Evolutionary conservation across 1,140 invertebrate species (phyloP).

Genomic region (Carposina sasakii): DNA sequence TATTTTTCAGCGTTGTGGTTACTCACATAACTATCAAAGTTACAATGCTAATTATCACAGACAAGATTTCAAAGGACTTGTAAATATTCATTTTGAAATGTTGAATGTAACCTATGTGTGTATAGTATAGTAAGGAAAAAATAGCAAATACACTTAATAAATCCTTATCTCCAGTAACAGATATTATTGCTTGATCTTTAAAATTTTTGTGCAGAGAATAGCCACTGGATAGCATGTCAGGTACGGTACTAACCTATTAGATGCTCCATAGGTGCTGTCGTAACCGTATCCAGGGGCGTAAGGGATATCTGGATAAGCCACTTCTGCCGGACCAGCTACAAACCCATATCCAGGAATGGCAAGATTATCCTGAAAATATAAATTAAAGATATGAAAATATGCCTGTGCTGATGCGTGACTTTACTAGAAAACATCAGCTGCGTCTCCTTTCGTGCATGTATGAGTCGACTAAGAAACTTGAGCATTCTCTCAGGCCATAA

Average conservation of each 20-base stretch:
- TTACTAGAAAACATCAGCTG: too few relatives aligned
- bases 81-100: too few relatives aligned
- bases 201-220: not conserved
- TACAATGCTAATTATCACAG: too few relatives aligned
- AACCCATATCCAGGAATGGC: slow-evolving; percentile 33
- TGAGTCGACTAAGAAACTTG: too few relatives aligned
- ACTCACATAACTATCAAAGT: too few relatives aligned
- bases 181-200: not conserved
- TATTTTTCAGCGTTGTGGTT: too few relatives aligned
- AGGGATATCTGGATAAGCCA: slow-evolving; percentile 55
- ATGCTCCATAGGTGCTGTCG: slow-evolving; percentile 32
- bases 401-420: too few relatives aligned
- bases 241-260: slow-evolving; percentile 32
- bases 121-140: too few relatives aligned
- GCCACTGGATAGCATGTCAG: not conserved
- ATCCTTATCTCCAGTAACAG: not conserved
- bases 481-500: too few relatives aligned
- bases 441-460: too few relatives aligned
- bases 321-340: slow-evolving; percentile 34
- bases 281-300: slow-evolving; percentile 58
- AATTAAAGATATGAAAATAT: not conserved
- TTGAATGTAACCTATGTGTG: too few relatives aligned
- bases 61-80: too few relatives aligned
- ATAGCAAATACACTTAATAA: not conserved
- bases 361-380: slow-evolving; percentile 45